Evolutionary conservation across 2,113 vertebrate species (phyloP).

Genomic region (Oxygymnocypris stewartii): DNA sequence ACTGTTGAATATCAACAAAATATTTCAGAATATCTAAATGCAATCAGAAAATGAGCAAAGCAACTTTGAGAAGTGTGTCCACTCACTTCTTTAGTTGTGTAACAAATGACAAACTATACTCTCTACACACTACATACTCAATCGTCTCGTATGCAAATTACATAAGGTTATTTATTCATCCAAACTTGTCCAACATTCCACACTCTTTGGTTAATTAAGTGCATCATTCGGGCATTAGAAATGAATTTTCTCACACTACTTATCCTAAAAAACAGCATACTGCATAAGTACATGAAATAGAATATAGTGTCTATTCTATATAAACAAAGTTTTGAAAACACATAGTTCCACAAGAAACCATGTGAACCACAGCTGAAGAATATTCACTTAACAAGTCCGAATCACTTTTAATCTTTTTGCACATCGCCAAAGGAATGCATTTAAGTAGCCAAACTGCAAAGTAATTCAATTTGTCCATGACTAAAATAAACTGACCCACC

Average conservation of each 20-base stretch:
- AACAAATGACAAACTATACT: neutral
- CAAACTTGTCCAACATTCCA: no score
- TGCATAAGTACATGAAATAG: neutral
- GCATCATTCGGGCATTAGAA: neutral
- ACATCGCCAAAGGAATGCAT: neutral
- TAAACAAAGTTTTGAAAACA: neutral
- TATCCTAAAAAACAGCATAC: neutral
- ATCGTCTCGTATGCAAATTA: neutral
- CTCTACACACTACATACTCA: neutral
- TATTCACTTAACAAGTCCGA: neutral
- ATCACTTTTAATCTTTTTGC: conserved; percentile 5
- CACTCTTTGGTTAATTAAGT: no score
- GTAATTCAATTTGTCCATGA: conserved; percentile 23
- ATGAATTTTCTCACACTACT: neutral
- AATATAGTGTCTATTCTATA: neutral
- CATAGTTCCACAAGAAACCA: neutral
- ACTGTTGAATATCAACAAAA: neutral
- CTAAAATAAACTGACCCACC: conserved; percentile 19
- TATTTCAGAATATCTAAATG: neutral
- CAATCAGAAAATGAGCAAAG: neutral
- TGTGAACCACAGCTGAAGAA: conserved; percentile 1
- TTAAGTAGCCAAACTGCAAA: neutral
- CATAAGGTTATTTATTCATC: neutral
- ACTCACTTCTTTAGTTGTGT: neutral
- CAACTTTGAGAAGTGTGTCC: neutral